phyloP scores from a whole-genome alignment of 2,797 vertebrate genomes.

The Poeciliopsis infans region DNA sequence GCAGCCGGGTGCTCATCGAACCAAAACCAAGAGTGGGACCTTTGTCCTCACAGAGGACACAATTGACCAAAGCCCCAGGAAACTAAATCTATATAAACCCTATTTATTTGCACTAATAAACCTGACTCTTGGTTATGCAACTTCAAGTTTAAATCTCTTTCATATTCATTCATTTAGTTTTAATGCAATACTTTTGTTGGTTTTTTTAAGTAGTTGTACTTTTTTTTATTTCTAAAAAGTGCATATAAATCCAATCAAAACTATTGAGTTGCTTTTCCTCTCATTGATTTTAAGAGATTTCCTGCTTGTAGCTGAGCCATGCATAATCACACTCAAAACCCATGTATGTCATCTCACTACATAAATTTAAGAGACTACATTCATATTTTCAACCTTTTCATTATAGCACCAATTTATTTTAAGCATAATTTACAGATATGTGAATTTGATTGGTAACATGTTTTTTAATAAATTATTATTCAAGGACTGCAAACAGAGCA shows the following conservation, averaged over 20 bases:
- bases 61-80: constrained; percentile 33
- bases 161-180: not conserved
- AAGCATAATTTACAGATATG: not conserved
- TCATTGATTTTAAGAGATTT: constrained; percentile 50
- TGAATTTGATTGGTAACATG: not conserved
- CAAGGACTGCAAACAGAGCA: no score
- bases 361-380: not conserved
- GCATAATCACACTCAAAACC: constrained; percentile 8
- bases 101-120: constrained; percentile 26
- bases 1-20: constrained; percentile 67
- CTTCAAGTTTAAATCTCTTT: not conserved
- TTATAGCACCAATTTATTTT: not conserved
- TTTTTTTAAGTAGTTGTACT: not conserved
- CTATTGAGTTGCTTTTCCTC: constrained; percentile 20
- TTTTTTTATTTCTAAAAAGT: constrained; percentile 2
- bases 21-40: constrained; percentile 55
- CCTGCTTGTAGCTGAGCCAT: constrained; percentile 18
- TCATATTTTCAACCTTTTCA: not conserved
- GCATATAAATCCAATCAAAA: not conserved
- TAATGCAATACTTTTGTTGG: not conserved
- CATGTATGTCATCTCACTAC: not conserved
- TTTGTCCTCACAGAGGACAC: constrained; percentile 59
- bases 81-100: constrained; percentile 44
- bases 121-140: not conserved
- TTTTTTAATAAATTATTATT: not conserved